Base-by-base conservation (phyloP, 2,113 vertebrate genomes). In the Kryptolebias marmoratus region DNA sequence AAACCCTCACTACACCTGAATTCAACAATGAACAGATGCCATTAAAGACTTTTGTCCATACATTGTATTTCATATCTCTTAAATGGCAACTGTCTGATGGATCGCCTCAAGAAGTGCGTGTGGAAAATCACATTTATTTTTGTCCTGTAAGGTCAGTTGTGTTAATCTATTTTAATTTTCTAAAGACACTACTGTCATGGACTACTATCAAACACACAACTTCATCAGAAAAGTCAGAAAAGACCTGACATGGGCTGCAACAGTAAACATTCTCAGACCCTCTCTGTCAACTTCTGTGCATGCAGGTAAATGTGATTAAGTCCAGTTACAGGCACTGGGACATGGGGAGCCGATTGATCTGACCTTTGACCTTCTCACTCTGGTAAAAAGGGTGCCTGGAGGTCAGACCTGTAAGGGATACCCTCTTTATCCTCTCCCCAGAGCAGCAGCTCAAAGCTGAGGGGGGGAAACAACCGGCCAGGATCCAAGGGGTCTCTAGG, bases 331-430 rank as follows among this genome's bases (percentile, higher is more conserved):
- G 88, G 93, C 96, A 94, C 95, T 95, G 95, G 95, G 95, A 95
- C 94, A 88, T 8, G 59, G 91, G 94, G 94, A 94, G 92, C 93
- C 95, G 94, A 96, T 96, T 96, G 95, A 96, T 97, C 95, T 94
- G 94, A 95, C 94, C 94, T 91, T 87, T 93, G 94, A 94, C 94
- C 94, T 94, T 91, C 66, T 65, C 55, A 14, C 90, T 95, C 95
- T 95, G 95, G 91, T 84, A 90, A 83, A 76, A 85, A 88, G 87
- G 89, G 94, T 94, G 96, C 94, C 92, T 96, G 95, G 95, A 95
- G 95, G 96, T 96, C 91, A 95, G 95, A 94, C 95, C 94, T 96
- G 96, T 98, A 98, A 99, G 96, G 95, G 95, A 98, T 96, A 96
- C 95, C 94, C 94, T 97, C 94, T 97, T 97, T 95, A 97, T 97